phyloP scores from a whole-genome alignment of 2,797 vertebrate species.

The Phataginus tricuspis region DNA sequence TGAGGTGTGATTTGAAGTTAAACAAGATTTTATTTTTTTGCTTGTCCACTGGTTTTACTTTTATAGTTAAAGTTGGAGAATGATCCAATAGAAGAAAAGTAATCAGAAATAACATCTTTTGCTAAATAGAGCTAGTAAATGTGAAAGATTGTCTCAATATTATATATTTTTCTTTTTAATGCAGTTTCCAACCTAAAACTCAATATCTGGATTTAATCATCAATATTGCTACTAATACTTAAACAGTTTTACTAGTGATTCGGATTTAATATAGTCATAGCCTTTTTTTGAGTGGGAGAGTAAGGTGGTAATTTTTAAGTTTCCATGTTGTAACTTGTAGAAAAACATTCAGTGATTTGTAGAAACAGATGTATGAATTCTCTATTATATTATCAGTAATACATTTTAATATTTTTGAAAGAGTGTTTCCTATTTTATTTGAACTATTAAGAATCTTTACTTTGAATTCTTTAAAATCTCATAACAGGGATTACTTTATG shows the following conservation, averaged over 20 bases:
- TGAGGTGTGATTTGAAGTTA: background rate
- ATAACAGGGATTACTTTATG: background rate
- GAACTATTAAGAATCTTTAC: background rate
- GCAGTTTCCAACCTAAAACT: background rate
- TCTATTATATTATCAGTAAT: background rate
- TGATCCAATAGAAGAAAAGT: background rate
- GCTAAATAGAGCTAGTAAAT: background rate
- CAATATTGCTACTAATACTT: background rate
- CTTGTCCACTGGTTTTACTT: background rate
- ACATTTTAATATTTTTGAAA: background rate
- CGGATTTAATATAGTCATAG: background rate
- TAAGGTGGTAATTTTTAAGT: background rate
- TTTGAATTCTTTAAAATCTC: background rate
- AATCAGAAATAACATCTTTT: background rate
- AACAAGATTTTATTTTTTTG: background rate
- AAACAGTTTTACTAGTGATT: background rate
- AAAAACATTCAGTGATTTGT: background rate
- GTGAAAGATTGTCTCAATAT: background rate
- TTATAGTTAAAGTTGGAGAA: background rate
- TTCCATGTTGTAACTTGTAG: background rate
- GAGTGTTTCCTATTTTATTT: background rate
- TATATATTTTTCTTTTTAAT: background rate
- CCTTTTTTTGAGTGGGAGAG: background rate
- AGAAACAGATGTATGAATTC: background rate
- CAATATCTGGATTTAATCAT: background rate